Evolutionary conservation across 2,797 vertebrate genomes (phyloP).

Genomic region (Poeciliopsis paucimaculata): DNA sequence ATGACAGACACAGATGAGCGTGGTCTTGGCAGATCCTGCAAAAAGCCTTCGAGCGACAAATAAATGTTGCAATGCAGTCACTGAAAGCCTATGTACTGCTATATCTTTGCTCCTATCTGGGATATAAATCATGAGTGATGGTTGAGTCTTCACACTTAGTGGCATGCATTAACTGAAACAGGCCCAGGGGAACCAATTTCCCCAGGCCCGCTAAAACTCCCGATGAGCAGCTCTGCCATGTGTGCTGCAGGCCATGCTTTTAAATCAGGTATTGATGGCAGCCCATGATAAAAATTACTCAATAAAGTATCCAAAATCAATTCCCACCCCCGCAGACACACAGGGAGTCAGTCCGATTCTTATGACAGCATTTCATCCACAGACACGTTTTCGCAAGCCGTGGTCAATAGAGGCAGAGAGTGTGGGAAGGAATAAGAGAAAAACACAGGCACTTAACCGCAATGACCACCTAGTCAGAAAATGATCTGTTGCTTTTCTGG

Average conservation of each 20-base stretch:
- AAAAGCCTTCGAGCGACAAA: conserved; percentile 30
- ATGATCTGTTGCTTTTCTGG: conserved; percentile 56
- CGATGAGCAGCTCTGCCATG: conserved; percentile 50
- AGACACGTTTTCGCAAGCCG: conserved; percentile 58
- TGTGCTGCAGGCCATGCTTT: conserved; percentile 58
- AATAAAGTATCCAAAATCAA: conserved; percentile 77
- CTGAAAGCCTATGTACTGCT: conserved; percentile 36
- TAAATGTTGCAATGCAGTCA: conserved; percentile 41
- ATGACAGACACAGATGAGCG: conserved; percentile 42
- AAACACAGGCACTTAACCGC: conserved; percentile 53
- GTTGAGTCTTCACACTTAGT: conserved; percentile 58
- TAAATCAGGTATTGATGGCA: conserved; percentile 75
- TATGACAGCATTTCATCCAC: conserved; percentile 68
- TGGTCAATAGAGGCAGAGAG: conserved; percentile 63
- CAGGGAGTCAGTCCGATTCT: conserved; percentile 50
- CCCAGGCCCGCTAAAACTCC: conserved; percentile 54
- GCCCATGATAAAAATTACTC: conserved; percentile 74
- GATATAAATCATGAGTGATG: conserved; percentile 60
- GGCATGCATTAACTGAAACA: conserved; percentile 63
- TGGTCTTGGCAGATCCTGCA: conserved; percentile 22
- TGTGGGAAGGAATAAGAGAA: conserved; percentile 46
- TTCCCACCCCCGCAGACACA: conserved; percentile 52
- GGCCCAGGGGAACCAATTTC: conserved; percentile 51
- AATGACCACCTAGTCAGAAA: conserved; percentile 59
- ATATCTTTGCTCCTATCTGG: conserved; percentile 50